Evolutionary conservation across 2,888 invertebrate genomes (phyloP).

Genomic region (Neoitamus cyanurus): DNA sequence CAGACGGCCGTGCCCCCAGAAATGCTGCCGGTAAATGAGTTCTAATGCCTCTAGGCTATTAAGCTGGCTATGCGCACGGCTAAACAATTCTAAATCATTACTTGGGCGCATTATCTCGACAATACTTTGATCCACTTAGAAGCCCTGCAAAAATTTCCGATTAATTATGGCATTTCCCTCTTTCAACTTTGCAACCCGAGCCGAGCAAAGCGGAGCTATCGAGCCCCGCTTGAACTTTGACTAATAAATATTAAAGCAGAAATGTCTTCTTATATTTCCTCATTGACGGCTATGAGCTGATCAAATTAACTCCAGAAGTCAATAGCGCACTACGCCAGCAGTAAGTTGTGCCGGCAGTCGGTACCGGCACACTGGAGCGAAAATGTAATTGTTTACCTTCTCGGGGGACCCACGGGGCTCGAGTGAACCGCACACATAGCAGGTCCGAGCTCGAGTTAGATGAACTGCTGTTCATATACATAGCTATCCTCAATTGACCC

Average conservation of each 20-base stretch:
- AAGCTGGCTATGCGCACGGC: background rate
- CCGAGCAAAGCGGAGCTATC: background rate
- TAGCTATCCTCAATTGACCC: background rate
- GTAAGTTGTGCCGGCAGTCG: background rate
- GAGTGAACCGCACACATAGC: background rate
- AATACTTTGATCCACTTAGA: background rate
- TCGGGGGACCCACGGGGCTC: background rate
- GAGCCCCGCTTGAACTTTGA: background rate
- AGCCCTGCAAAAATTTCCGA: background rate
- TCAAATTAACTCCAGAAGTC: background rate
- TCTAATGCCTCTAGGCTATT: background rate
- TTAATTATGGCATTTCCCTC: background rate
- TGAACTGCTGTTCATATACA: background rate
- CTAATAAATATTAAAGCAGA: background rate
- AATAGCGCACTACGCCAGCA: background rate
- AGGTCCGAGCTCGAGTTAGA: background rate
- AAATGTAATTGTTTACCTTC: slow-evolving; percentile 5
- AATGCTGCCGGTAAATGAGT: background rate
- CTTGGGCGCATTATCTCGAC: background rate
- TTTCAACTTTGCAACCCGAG: background rate
- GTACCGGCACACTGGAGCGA: background rate
- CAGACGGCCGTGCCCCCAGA: background rate
- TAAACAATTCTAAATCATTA: background rate
- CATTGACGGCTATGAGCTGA: background rate
- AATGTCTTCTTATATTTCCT: background rate